Base-by-base conservation (phyloP, 2,888 invertebrate genomes). In the Gari tellinella region DNA sequence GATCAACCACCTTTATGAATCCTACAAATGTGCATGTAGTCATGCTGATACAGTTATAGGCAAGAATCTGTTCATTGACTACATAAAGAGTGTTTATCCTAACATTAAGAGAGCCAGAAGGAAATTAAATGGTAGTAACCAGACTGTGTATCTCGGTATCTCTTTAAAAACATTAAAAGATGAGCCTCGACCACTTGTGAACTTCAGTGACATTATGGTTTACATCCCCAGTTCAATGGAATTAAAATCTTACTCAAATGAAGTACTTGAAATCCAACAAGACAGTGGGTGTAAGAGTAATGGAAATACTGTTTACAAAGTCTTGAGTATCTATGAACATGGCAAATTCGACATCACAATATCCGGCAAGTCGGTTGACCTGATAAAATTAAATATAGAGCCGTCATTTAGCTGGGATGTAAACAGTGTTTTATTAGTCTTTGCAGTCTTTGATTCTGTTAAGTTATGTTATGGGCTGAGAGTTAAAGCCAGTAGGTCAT, bases 401-500 rank as follows among this genome's bases (percentile, higher is more conserved):
- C 25, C 52, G 31, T 52, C 37, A n/a, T 52, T 14, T 52, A 7
- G 31, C 12, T 52, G 25, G 12, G 31, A 37, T 52, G 25, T 31
- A 52, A 52, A 15, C 21, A 21, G 49, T 49, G 8, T 49, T 19
- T 19, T 19, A 25, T 21, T 15, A 49, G 23, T 49, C 15, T 49
- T 49, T 49, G 49, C 49, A 49, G 49, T 49, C 23, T 49, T 49
- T 49, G 23, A 19, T 3, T 49, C 49, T 15, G 15, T 49, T 21
- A 49, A 21, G 21, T 49, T 49, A 15, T 49, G 68, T 68, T 17
- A 48, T 26, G 62, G 62, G 12, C 2, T 56, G 14, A 19, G 19
- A 49, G 26, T 55, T 7, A 62, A 17, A n/a, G n/a, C n/a, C n/a
- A n/a, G n/a, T 12, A 61, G 55, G 31, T 19, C 31, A n/a, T 14